Evolutionary conservation across 2,888 invertebrate genomes (phyloP).

Genomic region (Ypsolopha sequella): DNA sequence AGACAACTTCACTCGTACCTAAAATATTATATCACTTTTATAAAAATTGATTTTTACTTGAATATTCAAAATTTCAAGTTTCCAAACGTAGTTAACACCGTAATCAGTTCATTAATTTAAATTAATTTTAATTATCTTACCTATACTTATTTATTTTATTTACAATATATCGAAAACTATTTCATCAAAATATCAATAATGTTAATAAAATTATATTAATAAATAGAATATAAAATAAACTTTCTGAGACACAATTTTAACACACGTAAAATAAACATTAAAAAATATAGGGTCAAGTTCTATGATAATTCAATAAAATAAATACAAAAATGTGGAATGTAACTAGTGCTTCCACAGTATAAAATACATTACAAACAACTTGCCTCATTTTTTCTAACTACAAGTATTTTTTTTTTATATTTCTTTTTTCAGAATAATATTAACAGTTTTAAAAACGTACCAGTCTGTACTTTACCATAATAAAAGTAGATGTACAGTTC

Average conservation of each 20-base stretch:
- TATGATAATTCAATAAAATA: slow-evolving; percentile 7
- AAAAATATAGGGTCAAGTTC: slow-evolving; percentile 6
- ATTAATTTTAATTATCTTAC: background rate
- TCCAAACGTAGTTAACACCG: no score
- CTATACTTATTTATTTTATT: background rate
- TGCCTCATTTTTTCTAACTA: no score
- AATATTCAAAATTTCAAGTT: no score
- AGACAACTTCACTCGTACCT: slow-evolving; percentile 6
- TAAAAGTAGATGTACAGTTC: no score
- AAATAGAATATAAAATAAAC: background rate
- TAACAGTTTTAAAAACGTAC: no score
- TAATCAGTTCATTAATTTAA: background rate
- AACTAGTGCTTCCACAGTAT: slow-evolving; percentile 17
- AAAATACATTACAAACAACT: no score
- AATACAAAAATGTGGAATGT: slow-evolving; percentile 19
- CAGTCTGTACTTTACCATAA: no score
- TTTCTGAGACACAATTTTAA: slow-evolving; percentile 1
- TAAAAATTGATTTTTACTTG: no score
- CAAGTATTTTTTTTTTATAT: no score
- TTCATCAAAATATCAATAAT: background rate
- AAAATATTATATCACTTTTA: background rate
- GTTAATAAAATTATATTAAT: background rate
- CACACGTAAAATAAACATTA: slow-evolving; percentile 6
- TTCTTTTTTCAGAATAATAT: no score
- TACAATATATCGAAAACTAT: background rate